phyloP scores from a whole-genome alignment of 2,797 vertebrate genomes.

The Pampus argenteus region DNA sequence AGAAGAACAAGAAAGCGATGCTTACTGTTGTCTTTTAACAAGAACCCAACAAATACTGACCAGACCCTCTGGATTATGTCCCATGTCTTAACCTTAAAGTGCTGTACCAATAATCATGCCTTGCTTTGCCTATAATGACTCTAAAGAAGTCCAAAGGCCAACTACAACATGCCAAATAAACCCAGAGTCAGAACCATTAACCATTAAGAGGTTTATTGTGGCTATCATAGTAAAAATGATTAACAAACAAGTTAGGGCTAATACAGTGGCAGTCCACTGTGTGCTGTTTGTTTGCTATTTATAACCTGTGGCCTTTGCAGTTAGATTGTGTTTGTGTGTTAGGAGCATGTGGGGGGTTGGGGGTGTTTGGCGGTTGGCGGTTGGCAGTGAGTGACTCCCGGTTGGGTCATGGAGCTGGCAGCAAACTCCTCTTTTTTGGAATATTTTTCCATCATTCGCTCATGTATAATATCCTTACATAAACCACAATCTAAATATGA shows the following conservation, averaged over 20 bases:
- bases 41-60: no score
- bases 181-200: neutral
- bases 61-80: no score
- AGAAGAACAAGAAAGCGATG: no score
- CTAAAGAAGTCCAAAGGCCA: neutral
- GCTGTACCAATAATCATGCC: no score
- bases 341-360: constrained; percentile 34
- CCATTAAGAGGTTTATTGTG: constrained; percentile 3
- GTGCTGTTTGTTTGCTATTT: constrained; percentile 83
- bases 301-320: constrained; percentile 82
- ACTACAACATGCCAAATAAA: constrained; percentile 16
- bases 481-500: constrained; percentile 19
- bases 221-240: constrained; percentile 18
- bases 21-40: no score
- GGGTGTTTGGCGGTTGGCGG: constrained; percentile 44
- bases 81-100: no score
- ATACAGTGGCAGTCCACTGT: constrained; percentile 55
- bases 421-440: constrained; percentile 14
- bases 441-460: constrained; percentile 18
- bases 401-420: constrained; percentile 43
- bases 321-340: constrained; percentile 75
- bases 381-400: constrained; percentile 54
- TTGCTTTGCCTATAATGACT: no score
- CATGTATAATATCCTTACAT: neutral
- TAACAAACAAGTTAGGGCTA: constrained; percentile 64